Evolutionary conservation across 2,888 invertebrate species (phyloP).

Genomic region (Carcina quercana): DNA sequence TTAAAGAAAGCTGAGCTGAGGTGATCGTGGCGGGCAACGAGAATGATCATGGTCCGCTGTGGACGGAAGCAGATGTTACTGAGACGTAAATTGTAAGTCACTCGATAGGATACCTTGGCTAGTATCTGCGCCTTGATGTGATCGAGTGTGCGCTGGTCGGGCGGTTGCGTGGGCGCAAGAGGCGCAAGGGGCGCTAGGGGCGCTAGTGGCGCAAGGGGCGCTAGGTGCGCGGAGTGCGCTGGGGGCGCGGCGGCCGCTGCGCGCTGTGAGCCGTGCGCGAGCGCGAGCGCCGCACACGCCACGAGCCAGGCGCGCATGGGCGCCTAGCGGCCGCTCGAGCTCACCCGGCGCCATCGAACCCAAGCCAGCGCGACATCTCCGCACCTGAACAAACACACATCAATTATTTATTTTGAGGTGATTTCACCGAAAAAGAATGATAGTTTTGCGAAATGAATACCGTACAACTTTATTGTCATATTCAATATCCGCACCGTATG

Average conservation of each 20-base stretch:
- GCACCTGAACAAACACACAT: conserved; percentile 33
- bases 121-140: conserved; percentile 30
- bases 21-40: too few relatives aligned
- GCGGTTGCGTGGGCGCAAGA: conserved; percentile 23
- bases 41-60: too few relatives aligned
- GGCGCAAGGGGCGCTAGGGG: conserved; percentile 53
- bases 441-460: too few relatives aligned
- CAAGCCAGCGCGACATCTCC: conserved; percentile 62
- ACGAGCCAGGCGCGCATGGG: conserved; percentile 60
- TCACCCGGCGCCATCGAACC: conserved; percentile 66
- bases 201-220: conserved; percentile 57
- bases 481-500: too few relatives aligned
- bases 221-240: conserved; percentile 55
- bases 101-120: conserved; percentile 10
- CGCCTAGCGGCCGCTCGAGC: conserved; percentile 59
- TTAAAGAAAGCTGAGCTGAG: too few relatives aligned
- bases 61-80: too few relatives aligned
- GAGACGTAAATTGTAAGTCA: too few relatives aligned
- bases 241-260: conserved; percentile 56
- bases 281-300: conserved; percentile 68
- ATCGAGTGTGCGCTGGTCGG: conserved; percentile 23
- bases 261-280: conserved; percentile 49
- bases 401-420: too few relatives aligned
- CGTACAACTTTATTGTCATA: too few relatives aligned
- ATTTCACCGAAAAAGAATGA: too few relatives aligned